Base-by-base conservation (phyloP, 1,140 invertebrate genomes). In the Drosophila nigrodunni region DNA sequence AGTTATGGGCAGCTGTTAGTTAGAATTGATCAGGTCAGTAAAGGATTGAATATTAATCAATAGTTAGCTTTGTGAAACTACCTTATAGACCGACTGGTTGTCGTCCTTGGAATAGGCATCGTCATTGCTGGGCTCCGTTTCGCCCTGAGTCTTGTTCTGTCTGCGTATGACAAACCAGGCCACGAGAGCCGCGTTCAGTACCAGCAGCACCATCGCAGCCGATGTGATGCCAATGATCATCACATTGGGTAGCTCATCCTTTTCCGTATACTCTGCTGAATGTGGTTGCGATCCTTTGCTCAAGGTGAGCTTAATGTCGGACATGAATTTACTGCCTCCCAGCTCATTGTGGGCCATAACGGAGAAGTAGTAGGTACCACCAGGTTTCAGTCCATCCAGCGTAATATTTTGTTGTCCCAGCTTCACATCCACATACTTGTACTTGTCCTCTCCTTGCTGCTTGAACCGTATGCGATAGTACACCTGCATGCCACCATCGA, bases 401-500 rank as follows among this genome's bases (percentile, higher is more conserved):
- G 94, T 94, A 80, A 94, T 95, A 7, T 93, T 94, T 0, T 95
- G 96, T 0, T 94, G 93, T 74, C 97, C 96, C 4, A 96, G 95
- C 39, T 94, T 93, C 4, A 98, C 95, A 87, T 98, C 97, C 77
- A 96, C 94, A 74, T 96, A 96, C 90, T 94, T 94, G 78, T 96
- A 96, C 50, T 94, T 94, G 95, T 91, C 87, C 65, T 89, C 90
- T 1, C 85, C 80, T 0, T 82, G 78, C 54, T 86, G 85, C 54
- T 82, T 91, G 92, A 95, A 98, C 59, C 96, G 93, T 15, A 99
- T 94, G 41, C 95, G 95, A 92, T 96, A 98, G 37, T 95, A 95
- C 49, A 98, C 97, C 39, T 94, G 93, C 67, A 97, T 93, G 6
- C 98, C 98, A 0, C 98, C 98, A 92, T 99, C 96, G 93, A 99